phyloP scores from a whole-genome alignment of 2,888 invertebrate species.

The Ischnura elegans region DNA sequence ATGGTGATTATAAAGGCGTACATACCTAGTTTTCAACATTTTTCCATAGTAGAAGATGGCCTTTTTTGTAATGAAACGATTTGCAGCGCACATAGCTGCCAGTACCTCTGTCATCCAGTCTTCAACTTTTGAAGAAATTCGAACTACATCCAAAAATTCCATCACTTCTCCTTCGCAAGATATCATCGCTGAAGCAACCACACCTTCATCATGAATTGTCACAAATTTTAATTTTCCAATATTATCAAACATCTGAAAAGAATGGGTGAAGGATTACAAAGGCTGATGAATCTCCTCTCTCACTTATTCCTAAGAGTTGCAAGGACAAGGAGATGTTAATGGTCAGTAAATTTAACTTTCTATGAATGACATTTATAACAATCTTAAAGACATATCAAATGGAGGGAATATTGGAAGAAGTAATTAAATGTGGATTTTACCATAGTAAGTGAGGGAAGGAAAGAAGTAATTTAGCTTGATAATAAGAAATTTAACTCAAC shows the following conservation, averaged over 20 bases:
- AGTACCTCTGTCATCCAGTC: slow-evolving; percentile 95
- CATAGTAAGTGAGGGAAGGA: too few species aligned
- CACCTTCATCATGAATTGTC: slow-evolving; percentile 83
- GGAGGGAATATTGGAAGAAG: too few species aligned
- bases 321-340: too few species aligned
- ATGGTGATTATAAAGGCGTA: not conserved
- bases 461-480: too few species aligned
- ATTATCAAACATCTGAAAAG: slow-evolving; percentile 92
- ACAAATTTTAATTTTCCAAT: slow-evolving; percentile 87
- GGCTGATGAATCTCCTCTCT: not conserved
- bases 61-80: slow-evolving; percentile 88
- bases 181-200: slow-evolving; percentile 89
- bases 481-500: too few species aligned
- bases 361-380: too few species aligned
- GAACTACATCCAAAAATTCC: slow-evolving; percentile 87
- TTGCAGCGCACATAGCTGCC: slow-evolving; percentile 90
- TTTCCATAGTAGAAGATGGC: slow-evolving; percentile 93
- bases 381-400: too few species aligned
- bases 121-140: slow-evolving; percentile 91
- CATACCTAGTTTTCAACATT: slow-evolving; percentile 83
- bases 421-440: too few species aligned
- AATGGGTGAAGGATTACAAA: slow-evolving; percentile 58
- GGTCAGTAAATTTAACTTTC: too few species aligned
- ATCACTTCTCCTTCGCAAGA: slow-evolving; percentile 93
- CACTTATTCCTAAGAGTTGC: not conserved